These are phyloP conservation scores for Tenthredo mesomela DNA, from an alignment of 2,888 invertebrate species.

Conservation along the genomic window DNA sequence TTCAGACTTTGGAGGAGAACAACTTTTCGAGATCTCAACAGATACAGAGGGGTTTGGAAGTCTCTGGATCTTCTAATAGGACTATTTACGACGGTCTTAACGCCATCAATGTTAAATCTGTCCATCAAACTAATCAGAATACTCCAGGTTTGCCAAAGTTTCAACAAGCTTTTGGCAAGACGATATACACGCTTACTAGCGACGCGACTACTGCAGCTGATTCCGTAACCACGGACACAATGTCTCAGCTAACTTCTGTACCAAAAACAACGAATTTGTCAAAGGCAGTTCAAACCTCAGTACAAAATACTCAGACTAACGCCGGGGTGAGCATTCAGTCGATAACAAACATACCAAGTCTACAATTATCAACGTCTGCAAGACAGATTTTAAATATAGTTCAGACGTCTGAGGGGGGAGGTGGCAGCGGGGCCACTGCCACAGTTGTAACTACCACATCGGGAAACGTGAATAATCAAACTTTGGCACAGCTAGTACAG, in stretches of 20 bases:
- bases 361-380: slow-evolving; percentile 67
- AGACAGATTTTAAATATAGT: slow-evolving; percentile 74
- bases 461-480: slow-evolving; percentile 61
- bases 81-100: slow-evolving; percentile 68
- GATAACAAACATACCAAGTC: slow-evolving; percentile 70
- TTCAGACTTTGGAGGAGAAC: slow-evolving; percentile 10
- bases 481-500: slow-evolving; percentile 73
- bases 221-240: slow-evolving; percentile 60
- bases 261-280: slow-evolving; percentile 71
- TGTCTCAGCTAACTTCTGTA: slow-evolving; percentile 63
- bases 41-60: slow-evolving; percentile 63
- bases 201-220: slow-evolving; percentile 67
- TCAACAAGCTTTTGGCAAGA: slow-evolving; percentile 89
- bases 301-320: slow-evolving; percentile 66
- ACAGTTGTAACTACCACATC: slow-evolving; percentile 56
- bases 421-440: slow-evolving; percentile 61
- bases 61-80: slow-evolving; percentile 58
- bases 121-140: slow-evolving; percentile 67
- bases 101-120: slow-evolving; percentile 59
- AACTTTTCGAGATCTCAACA: slow-evolving; percentile 63
- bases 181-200: slow-evolving; percentile 79
- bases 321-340: slow-evolving; percentile 70
- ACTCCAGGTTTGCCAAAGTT: slow-evolving; percentile 84
- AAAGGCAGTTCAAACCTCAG: slow-evolving; percentile 77
- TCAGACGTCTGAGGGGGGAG: slow-evolving; percentile 67